Conservation (phyloP, 2,888 invertebrate genomes). For the Himalopsyche anomala region DNA sequence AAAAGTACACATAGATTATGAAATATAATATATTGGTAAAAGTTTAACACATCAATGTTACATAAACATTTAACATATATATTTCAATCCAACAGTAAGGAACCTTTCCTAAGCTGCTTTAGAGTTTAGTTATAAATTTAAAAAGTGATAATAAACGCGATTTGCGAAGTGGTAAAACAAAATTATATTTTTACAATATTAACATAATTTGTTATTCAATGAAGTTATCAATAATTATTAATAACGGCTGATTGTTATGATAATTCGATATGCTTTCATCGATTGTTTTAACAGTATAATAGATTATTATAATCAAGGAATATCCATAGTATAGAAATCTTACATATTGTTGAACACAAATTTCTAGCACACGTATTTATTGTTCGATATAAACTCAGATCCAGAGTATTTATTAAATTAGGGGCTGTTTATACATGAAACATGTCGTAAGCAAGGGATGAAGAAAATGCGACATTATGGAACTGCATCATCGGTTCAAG, state of each 20-base stretch:
- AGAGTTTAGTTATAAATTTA: background rate
- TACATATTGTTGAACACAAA: slow-evolving; percentile 21
- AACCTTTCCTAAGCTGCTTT: background rate
- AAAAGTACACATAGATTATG: no score
- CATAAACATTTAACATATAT: background rate
- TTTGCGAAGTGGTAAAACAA: background rate
- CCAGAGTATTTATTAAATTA: no score
- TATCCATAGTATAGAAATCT: slow-evolving; percentile 20
- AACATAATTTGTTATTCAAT: slow-evolving; percentile 1
- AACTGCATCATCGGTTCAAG: no score
- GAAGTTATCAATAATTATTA: background rate
- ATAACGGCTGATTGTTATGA: slow-evolving; percentile 8
- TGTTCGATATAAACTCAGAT: no score
- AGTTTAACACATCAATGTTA: background rate
- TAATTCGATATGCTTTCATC: slow-evolving; percentile 30
- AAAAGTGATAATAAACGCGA: background rate
- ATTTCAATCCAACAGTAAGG: background rate
- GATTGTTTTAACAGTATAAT: slow-evolving; percentile 17
- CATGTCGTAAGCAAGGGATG: no score
- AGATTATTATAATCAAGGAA: slow-evolving; percentile 15
- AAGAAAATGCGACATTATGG: no score
- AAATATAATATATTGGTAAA: background rate
- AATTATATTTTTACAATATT: slow-evolving; percentile 6
- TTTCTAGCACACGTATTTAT: background rate
- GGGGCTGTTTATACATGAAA: no score